phyloP scores from a whole-genome alignment of 2,113 vertebrate species.

The Solenodon paradoxus region DNA sequence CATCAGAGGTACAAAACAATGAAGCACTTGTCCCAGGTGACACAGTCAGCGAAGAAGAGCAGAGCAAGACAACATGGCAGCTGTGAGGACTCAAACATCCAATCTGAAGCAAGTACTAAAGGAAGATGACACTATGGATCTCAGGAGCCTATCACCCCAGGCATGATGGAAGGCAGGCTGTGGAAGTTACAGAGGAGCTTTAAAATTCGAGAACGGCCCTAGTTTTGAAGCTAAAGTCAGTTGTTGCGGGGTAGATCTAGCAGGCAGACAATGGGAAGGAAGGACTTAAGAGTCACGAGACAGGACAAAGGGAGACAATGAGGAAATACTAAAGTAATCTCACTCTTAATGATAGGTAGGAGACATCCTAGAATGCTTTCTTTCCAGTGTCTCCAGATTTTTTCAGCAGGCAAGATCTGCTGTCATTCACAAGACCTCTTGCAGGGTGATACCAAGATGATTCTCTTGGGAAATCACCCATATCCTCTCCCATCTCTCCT shows the following conservation, averaged over 20 bases:
- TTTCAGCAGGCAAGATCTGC: background rate
- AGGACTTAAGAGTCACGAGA: background rate
- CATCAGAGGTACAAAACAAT: background rate
- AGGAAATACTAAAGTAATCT: background rate
- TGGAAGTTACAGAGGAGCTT: background rate
- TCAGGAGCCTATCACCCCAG: background rate
- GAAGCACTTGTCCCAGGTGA: background rate
- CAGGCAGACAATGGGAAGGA: background rate
- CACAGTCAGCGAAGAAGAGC: background rate
- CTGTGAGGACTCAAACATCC: background rate
- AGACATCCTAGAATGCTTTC: background rate
- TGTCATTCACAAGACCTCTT: background rate
- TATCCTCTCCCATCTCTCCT: background rate
- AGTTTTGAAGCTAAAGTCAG: background rate
- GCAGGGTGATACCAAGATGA: background rate
- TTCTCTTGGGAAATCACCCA: background rate
- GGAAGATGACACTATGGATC: background rate
- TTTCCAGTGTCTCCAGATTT: background rate
- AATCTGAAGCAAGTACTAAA: background rate
- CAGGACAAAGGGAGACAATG: background rate
- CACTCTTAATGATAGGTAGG: background rate
- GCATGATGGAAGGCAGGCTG: background rate
- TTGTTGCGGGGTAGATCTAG: rapidly evolving
- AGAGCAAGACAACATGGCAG: background rate
- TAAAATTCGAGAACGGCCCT: background rate